Base-by-base conservation (phyloP, 2,888 invertebrate species). In the Meandrusa payeni region DNA sequence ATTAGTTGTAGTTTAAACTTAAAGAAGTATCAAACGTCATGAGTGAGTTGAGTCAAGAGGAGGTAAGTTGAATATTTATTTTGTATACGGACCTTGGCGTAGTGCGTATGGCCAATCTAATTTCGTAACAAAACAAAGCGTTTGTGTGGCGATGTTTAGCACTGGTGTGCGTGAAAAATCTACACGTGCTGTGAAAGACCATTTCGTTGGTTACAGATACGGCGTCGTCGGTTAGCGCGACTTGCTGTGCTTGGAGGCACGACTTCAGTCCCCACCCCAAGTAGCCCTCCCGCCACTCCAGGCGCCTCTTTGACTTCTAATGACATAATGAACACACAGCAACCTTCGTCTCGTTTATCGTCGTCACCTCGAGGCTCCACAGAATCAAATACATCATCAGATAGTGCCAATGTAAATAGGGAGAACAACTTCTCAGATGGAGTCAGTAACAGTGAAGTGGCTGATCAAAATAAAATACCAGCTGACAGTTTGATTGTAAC, bases 21-120 rank as follows among this genome's bases (percentile, higher is more conserved):
- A 60, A 61, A 61, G 54, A 66, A 57, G 52, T 54, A 60, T 52
- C 52, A 53, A 57, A 58, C 66, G 76, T 55, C 57, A 95, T 95
- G 94, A 94, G 94, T 87, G 95, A 96, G 90, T 89, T 96, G 61
- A 94, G 93, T 72, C 95, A 94, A 78, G 96, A 96, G 86, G 96
- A 96, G 93, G 96, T 94, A 88, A 91, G 92, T 88, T 51, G 51
- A 55, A 61, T 66, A 63, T 68, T 69, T 73, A 69, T 73, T 76
- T 75, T 74, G 73, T 76, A 70, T 70, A 77, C 75, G 76, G 69
- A 69, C 68, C 71, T 73, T 74, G 73, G 69, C 64, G 66, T 79
- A 72, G 71, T 77, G 75, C 82, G 78, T 79, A 79, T 80, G 76
- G 78, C 65, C 70, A 77, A 70, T 86, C 82, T 82, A 85, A 86